These are phyloP conservation scores for Branchellion lobata DNA, from an alignment of 2,888 invertebrate species.

Conservation along the genomic window DNA sequence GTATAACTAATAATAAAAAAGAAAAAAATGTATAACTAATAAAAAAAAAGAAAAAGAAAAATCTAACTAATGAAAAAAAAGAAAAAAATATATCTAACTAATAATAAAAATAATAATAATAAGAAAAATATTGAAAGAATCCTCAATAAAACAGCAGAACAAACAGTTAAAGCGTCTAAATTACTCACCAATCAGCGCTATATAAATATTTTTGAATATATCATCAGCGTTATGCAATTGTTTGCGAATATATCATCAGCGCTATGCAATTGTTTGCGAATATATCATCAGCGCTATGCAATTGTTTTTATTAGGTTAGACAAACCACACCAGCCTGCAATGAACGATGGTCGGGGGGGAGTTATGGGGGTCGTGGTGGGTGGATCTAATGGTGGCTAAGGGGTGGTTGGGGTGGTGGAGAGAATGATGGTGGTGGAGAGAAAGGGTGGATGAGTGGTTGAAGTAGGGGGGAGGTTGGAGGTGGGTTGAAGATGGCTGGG, in stretches of 20 bases:
- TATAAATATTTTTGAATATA: neutral
- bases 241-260: neutral
- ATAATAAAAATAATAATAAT: no score
- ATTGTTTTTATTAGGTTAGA: no score
- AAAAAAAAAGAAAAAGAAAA: no score
- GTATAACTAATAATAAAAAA: no score
- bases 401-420: slow-evolving; percentile 84
- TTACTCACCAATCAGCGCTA: neutral
- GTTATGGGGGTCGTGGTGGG: slow-evolving; percentile 74
- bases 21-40: no score
- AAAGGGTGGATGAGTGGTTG: slow-evolving; percentile 86
- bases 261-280: neutral
- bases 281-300: no score
- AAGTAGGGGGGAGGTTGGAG: slow-evolving; percentile 84
- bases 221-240: neutral
- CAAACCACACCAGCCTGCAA: slow-evolving; percentile 67
- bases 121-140: no score
- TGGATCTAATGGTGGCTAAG: slow-evolving; percentile 85
- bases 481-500: slow-evolving; percentile 58
- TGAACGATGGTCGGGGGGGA: slow-evolving; percentile 92
- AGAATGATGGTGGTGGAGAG: slow-evolving; percentile 76
- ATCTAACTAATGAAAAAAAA: no score
- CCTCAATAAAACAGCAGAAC: no score
- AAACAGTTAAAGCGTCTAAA: no score
- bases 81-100: no score